Conservation (phyloP, 1,140 invertebrate species). For the Scylla paramamosain region DNA sequence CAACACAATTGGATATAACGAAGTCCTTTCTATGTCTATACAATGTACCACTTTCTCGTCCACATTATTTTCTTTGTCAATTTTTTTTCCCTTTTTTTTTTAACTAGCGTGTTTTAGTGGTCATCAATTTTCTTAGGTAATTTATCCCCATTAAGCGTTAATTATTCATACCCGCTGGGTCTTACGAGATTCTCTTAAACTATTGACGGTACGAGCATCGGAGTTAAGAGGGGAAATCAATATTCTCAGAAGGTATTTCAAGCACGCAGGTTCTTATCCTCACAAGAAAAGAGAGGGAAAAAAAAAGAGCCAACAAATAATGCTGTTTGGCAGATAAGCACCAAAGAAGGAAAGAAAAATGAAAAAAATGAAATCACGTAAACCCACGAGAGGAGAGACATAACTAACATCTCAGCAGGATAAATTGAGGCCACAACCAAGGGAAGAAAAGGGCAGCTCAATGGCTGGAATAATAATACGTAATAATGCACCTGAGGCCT, state of each 20-base stretch:
- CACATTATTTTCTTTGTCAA: too few species aligned
- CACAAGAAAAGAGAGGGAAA: not conserved
- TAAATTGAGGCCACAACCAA: not conserved
- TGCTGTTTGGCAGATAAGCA: not conserved
- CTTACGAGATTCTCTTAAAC: too few species aligned
- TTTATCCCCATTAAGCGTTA: too few species aligned
- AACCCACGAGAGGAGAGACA: not conserved
- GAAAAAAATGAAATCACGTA: not conserved
- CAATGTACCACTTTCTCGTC: too few species aligned
- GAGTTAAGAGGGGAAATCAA: not conserved
- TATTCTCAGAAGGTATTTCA: not conserved
- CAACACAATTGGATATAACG: too few species aligned
- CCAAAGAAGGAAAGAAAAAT: not conserved
- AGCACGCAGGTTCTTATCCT: not conserved
- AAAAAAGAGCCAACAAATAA: not conserved
- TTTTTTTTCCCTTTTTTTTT: too few species aligned
- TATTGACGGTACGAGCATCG: too few species aligned
- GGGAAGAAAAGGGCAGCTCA: not conserved
- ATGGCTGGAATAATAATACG: conserved; percentile 32
- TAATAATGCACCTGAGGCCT: conserved; percentile 34
- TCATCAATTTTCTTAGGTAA: too few species aligned
- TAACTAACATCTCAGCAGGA: not conserved
- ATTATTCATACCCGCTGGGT: too few species aligned
- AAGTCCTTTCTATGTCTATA: too few species aligned
- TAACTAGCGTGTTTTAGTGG: too few species aligned